Evolutionary conservation across 1,140 invertebrate species (phyloP).

Genomic region (Diuraphis noxia): DNA sequence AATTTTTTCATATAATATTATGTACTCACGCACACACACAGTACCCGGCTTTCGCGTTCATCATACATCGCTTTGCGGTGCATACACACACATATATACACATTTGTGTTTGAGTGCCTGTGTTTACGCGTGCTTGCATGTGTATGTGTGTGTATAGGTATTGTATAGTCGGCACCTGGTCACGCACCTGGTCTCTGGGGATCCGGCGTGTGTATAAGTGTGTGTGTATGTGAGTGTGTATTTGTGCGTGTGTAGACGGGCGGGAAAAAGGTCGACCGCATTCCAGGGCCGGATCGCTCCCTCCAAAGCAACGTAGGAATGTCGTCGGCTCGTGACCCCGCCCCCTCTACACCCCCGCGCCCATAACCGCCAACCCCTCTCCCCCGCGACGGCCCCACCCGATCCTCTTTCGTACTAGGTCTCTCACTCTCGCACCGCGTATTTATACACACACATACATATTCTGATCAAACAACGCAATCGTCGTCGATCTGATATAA

Average conservation of each 20-base stretch:
- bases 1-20: neutral
- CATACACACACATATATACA: neutral
- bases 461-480: constrained; percentile 44
- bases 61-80: neutral
- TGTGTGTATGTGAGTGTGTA: neutral
- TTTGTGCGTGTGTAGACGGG: constrained; percentile 1
- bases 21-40: neutral
- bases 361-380: neutral
- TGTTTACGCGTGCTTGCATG: neutral
- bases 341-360: constrained; percentile 27
- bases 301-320: constrained; percentile 41
- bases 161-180: constrained; percentile 50
- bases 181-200: constrained; percentile 52
- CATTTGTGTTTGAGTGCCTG: neutral
- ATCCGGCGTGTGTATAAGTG: neutral
- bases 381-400: neutral
- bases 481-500: constrained; percentile 44
- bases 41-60: neutral
- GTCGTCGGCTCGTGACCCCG: constrained; percentile 52
- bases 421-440: neutral
- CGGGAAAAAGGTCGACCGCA: constrained; percentile 53
- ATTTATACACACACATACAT: neutral
- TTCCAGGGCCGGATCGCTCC: constrained; percentile 51
- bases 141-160: neutral
- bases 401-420: neutral